These are phyloP conservation scores for Plutella xylostella DNA, from an alignment of 2,888 invertebrate species.

Conservation along the genomic window DNA sequence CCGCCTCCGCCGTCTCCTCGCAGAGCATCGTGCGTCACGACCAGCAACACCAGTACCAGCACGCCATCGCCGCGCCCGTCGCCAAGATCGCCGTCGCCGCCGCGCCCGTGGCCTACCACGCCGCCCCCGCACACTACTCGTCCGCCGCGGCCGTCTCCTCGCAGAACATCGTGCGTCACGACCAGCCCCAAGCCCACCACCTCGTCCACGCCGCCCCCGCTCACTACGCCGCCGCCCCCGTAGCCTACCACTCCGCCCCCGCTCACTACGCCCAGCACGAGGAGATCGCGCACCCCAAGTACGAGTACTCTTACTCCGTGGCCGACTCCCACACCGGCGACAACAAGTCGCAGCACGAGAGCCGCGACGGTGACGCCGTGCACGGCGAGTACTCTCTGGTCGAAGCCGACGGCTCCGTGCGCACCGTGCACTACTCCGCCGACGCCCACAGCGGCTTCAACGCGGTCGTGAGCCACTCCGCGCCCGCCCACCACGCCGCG, in stretches of 20 bases:
- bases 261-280: slow-evolving; percentile 14
- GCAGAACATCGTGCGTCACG: slow-evolving; percentile 20
- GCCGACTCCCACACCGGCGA: slow-evolving; percentile 61
- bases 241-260: slow-evolving; percentile 18
- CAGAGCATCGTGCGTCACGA: slow-evolving; percentile 42
- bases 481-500: slow-evolving; percentile 36
- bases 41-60: slow-evolving; percentile 28
- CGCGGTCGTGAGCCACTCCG: slow-evolving; percentile 48
- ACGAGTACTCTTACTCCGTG: slow-evolving; percentile 67
- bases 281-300: slow-evolving; percentile 48
- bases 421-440: slow-evolving; percentile 65
- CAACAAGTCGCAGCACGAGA: slow-evolving; percentile 17
- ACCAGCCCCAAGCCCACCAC: slow-evolving; percentile 25
- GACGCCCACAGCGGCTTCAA: slow-evolving; percentile 60
- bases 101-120: slow-evolving; percentile 18
- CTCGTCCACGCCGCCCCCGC: slow-evolving; percentile 18
- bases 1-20: slow-evolving; percentile 36
- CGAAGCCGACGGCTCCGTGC: slow-evolving; percentile 65
- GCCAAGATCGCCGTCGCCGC: slow-evolving; percentile 26
- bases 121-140: slow-evolving; percentile 15
- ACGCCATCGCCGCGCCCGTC: slow-evolving; percentile 22
- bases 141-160: slow-evolving; percentile 38
- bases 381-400: slow-evolving; percentile 59
- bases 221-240: slow-evolving; percentile 20
- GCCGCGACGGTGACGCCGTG: slow-evolving; percentile 20